Base-by-base conservation (phyloP, 2,113 vertebrate species). In the Cairina moschata region DNA sequence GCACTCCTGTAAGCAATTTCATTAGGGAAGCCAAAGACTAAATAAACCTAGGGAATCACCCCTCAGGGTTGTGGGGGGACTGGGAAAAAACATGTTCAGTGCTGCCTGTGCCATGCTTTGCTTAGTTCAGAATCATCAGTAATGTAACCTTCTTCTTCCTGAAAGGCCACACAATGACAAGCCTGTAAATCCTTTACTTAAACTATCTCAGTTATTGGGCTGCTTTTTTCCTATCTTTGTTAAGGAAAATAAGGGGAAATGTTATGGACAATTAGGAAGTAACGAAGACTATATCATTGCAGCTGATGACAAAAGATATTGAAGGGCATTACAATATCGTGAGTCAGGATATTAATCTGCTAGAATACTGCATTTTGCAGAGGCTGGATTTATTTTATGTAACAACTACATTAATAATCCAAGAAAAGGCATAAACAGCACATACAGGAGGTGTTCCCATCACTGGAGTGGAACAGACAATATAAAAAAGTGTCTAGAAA, bases 151-250 rank as follows among this genome's bases (percentile, higher is more conserved):
- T 52, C n/a, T 38, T 78, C 36, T 75, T 56, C 68, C 60, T 52
- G 60, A 81, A 68, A 63, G 38, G 18, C 18, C 46, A 34, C n/a
- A 42, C n/a, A 26, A 20, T 60, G 60, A 66, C 63, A 58, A 22
- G 42, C 21, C 38, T 62, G 38, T 62, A 34, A 21, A 17, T n/a
- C 60, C 32, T 36, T 44, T 72, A 36, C 72, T 79, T 69, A 31
- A 40, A 50, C 44, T 50, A 71, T 72, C 48, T 88, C 65, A 77
- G 73, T 8, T 56, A 76, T 23, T 15, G 13, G 48, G 54, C 38
- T 86, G 50, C 22, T 91, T 96, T 96, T 67, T 44, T n/a, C n/a
- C n/a, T n/a, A 65, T 32, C 46, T 91, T 84, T 95, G 94, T 93
- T 88, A 86, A 88, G 86, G 74, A 90, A 93, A 94, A 91, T 73